Evolutionary conservation across 2,797 vertebrate species (phyloP), one percentile per base, ranked within the genome.

Genomic region (Mus minutoides): DNA sequence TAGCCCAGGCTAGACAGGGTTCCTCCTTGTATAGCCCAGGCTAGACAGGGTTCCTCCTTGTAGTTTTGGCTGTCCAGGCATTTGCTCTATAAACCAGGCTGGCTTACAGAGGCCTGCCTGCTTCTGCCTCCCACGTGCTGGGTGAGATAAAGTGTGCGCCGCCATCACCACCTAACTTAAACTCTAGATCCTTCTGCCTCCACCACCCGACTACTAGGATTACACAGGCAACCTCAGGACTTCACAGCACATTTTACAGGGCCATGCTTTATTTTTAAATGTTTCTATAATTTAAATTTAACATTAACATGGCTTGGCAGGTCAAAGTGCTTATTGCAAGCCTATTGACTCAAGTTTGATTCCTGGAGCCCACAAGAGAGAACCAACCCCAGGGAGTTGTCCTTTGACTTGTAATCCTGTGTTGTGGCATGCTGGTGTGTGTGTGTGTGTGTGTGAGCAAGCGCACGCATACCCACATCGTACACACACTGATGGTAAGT

Each of bases 231-330:
- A 64, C 79, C 79, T 90, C 84, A 71, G 40, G 69, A 62, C 56
- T 90, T 95, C 90, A 86, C 34, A 86, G 90, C 77, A 95, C 75
- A 94, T 14, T 95, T 94, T 94, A 79, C 91, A 67, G 97, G 12
- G 40, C 12, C 34, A 37, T 26, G 19, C 24, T 91, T 93, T 90
- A 62, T 78, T 94, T 95, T 78, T 92, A 91, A 93, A 87, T 95
- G 58, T 6, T 94, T 54, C 46, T 52, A 37, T 37, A 71, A 17
- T 69, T 69, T n/a, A 69, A n/a, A 71, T 37, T 37, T 37, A 71
- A 71, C 34, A 2, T 3, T 86, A 52, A 86, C 21, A 10, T 9
- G 21, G 9, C 46, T 69, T 4, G 3, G 84, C 64, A 87, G 64
- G 49, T 29, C 4, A 54, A 54, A 71, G 46, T 37, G 34, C 64